Percentiles rank a stretch among this genome's conserved stretches.
Conservation (phyloP, 2,888 invertebrate species). For the Polyommatus icarus region DNA sequence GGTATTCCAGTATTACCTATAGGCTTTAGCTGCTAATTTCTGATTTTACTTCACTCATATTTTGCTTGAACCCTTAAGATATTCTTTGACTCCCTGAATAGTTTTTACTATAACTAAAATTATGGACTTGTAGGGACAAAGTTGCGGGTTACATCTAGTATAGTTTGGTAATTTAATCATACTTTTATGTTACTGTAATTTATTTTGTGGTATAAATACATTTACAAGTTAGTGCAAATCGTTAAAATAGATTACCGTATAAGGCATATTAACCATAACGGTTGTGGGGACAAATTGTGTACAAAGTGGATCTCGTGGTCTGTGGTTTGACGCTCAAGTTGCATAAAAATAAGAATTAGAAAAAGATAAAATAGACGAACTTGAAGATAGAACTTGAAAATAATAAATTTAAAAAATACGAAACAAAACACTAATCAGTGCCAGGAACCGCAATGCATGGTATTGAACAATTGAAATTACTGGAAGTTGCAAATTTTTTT, state of each 20-base stretch:
- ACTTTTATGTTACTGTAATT: background rate
- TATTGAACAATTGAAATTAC: no score
- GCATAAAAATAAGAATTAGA: background rate
- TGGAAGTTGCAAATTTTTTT: no score
- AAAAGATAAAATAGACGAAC: background rate
- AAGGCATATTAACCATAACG: constrained; percentile 18
- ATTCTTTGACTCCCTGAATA: no score
- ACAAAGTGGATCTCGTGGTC: constrained; percentile 16
- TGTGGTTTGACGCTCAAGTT: constrained; percentile 14
- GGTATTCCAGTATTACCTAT: no score
- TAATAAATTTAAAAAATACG: background rate
- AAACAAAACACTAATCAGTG: background rate
- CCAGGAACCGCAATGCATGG: no score
- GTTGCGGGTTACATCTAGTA: no score
- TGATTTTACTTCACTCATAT: no score
- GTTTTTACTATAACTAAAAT: no score
- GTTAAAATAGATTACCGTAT: background rate
- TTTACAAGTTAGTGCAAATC: background rate
- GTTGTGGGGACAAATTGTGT: constrained; percentile 17
- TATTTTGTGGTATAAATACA: background rate
- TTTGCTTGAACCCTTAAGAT: no score
- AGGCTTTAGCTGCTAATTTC: no score
- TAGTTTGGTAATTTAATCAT: background rate
- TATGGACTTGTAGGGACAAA: no score
- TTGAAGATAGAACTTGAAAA: background rate